Evolutionary conservation across 2,797 vertebrate species (phyloP), one percentile per base, ranked within the genome.

Genomic region (Protosalanx chinensis): DNA sequence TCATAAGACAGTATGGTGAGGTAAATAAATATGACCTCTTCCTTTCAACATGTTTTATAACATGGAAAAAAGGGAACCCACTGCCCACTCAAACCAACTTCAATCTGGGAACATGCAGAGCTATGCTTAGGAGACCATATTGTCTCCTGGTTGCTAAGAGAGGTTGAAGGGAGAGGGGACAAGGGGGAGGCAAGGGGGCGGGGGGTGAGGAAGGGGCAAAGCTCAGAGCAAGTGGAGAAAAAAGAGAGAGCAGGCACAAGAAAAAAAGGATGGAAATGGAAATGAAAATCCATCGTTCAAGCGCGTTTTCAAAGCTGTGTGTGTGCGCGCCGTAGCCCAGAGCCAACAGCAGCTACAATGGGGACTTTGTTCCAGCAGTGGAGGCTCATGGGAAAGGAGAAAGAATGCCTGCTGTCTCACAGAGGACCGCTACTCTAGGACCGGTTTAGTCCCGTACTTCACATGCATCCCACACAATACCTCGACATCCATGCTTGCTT

Each of bases 301-400:
- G 90, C 51, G 68, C 89, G 81, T 89, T 91, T 90, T 91, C 88
- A 91, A 90, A 89, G 93, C 89, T 84, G 81, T 89, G 87, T 91
- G 91, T 88, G 72, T 89, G 87, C 91, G 91, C 88, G 72, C 76
- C 76, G 59, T 76, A 73, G 95, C 95, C 94, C 95, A 94, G 91
- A 90, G 87, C 85, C 80, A 85, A 70, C 82, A 70, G 79, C 69
- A 32, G 75, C 71, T 56, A 98, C 95, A 98, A 97, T 94, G 93
- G 87, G 85, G 61, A 94, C 95, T 96, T 97, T 98, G 96, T 98
- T 90, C 90, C 41, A 32, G 75, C 73, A 81, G 89, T 75, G 78
- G 60, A 89, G 92, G 90, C 86, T 94, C 92, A 95, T 95, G 95
- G 93, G 95, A 97, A 88, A 91, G 79, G 76, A 81, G 84, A 89